These are phyloP conservation scores for Azorinus chamasolen DNA, from an alignment of 2,888 invertebrate species.

Conservation along the genomic window DNA sequence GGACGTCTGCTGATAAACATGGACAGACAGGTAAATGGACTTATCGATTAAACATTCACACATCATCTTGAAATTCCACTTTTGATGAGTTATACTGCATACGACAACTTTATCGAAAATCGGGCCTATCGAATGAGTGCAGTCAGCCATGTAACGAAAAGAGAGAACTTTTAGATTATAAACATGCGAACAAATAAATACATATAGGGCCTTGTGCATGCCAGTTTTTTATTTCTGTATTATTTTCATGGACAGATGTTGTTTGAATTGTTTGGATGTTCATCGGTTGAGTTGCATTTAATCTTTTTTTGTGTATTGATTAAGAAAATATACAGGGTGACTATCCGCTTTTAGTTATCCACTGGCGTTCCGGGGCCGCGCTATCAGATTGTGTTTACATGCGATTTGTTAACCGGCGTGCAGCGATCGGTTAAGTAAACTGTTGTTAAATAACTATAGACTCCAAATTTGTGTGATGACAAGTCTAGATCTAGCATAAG, in stretches of 20 bases:
- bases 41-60: slow-evolving; percentile 10
- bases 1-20: slow-evolving; percentile 16
- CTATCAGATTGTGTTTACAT: slow-evolving; percentile 1
- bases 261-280: neutral
- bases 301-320: slow-evolving; percentile 30
- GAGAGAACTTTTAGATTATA: neutral
- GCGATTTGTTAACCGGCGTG: neutral
- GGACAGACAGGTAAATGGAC: slow-evolving; percentile 60
- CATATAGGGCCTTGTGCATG: neutral
- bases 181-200: neutral
- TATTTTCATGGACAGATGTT: neutral
- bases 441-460: too few relatives aligned
- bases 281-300: neutral
- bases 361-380: slow-evolving; percentile 35
- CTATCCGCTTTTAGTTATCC: slow-evolving; percentile 46
- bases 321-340: slow-evolving; percentile 29
- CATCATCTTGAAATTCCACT: slow-evolving; percentile 12
- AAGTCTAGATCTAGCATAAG: too few relatives aligned
- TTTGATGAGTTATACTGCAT: slow-evolving; percentile 31
- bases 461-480: too few relatives aligned
- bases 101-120: slow-evolving; percentile 38
- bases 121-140: slow-evolving; percentile 24
- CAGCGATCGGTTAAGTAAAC: too few relatives aligned
- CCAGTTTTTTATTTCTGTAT: neutral
- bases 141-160: slow-evolving; percentile 53